Conservation (phyloP, 2,888 invertebrate species). For the Apamea monoglypha region DNA sequence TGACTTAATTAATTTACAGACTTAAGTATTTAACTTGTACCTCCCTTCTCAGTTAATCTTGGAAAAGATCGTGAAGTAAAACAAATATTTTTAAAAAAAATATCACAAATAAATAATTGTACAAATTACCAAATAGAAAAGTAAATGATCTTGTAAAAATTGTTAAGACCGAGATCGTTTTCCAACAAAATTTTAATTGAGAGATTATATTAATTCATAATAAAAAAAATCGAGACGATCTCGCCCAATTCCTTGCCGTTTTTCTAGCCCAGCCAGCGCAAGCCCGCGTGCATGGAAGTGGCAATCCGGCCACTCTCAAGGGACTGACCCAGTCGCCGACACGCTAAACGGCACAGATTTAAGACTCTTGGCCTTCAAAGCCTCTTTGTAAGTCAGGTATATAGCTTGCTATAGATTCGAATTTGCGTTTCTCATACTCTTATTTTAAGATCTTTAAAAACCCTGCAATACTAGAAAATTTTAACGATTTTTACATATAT, state of each 20-base stretch:
- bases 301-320: slow-evolving; percentile 53
- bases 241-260: slow-evolving; percentile 5
- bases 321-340: slow-evolving; percentile 55
- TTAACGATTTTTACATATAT: neutral
- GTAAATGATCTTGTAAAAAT: too few species aligned
- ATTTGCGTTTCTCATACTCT: slow-evolving; percentile 16
- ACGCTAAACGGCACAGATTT: slow-evolving; percentile 61
- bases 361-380: slow-evolving; percentile 36
- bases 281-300: slow-evolving; percentile 61
- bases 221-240: neutral
- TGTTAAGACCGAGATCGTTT: too few species aligned
- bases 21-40: too few species aligned
- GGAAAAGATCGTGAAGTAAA: too few species aligned
- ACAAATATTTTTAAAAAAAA: too few species aligned
- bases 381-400: slow-evolving; percentile 41
- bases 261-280: slow-evolving; percentile 31
- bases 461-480: neutral
- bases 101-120: too few species aligned
- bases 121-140: too few species aligned
- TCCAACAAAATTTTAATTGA: too few species aligned
- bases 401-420: slow-evolving; percentile 16
- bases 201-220: neutral
- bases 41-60: too few species aligned
- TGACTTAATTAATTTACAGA: neutral
- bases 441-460: neutral